Evolutionary conservation across 2,888 invertebrate species (phyloP).

Genomic region (Thecocarcelia acutangulata): DNA sequence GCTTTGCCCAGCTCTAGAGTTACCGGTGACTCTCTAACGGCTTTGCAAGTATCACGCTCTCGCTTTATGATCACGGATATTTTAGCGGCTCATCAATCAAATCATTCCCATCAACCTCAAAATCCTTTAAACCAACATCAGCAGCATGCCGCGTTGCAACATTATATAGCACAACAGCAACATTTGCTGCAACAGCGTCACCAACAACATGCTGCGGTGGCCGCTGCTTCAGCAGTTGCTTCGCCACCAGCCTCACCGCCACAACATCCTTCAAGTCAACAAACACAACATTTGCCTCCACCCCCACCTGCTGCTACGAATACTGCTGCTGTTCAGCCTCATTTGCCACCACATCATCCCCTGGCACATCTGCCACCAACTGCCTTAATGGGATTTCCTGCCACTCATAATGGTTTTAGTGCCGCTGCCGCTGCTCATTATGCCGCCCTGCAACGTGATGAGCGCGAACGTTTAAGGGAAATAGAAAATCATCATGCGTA

Average conservation of each 20-base stretch:
- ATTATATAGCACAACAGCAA: slow-evolving; percentile 77
- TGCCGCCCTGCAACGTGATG: slow-evolving; percentile 70
- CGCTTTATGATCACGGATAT: slow-evolving; percentile 96
- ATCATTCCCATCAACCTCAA: slow-evolving; percentile 74
- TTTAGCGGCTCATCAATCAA: slow-evolving; percentile 83
- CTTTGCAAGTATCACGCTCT: slow-evolving; percentile 87
- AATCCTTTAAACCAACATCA: slow-evolving; percentile 72
- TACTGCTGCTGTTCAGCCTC: slow-evolving; percentile 31
- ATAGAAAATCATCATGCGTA: slow-evolving; percentile 63
- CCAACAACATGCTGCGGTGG: slow-evolving; percentile 73
- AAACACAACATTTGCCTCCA: slow-evolving; percentile 62
- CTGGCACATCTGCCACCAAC: slow-evolving; percentile 72
- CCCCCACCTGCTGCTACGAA: slow-evolving; percentile 67
- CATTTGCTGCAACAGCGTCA: slow-evolving; percentile 73
- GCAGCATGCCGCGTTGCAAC: slow-evolving; percentile 72
- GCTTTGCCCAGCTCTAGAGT: slow-evolving; percentile 66
- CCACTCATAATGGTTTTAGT: slow-evolving; percentile 67
- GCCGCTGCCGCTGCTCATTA: slow-evolving; percentile 70
- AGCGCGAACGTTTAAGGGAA: slow-evolving; percentile 71
- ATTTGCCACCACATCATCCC: slow-evolving; percentile 74
- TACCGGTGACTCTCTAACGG: slow-evolving; percentile 82
- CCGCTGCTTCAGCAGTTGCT: slow-evolving; percentile 69
- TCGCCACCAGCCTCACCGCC: slow-evolving; percentile 73
- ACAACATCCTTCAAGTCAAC: slow-evolving; percentile 49
- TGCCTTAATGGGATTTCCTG: slow-evolving; percentile 69